Conservation (phyloP, 1,140 invertebrate genomes). For the Scaptomyza hsui region DNA sequence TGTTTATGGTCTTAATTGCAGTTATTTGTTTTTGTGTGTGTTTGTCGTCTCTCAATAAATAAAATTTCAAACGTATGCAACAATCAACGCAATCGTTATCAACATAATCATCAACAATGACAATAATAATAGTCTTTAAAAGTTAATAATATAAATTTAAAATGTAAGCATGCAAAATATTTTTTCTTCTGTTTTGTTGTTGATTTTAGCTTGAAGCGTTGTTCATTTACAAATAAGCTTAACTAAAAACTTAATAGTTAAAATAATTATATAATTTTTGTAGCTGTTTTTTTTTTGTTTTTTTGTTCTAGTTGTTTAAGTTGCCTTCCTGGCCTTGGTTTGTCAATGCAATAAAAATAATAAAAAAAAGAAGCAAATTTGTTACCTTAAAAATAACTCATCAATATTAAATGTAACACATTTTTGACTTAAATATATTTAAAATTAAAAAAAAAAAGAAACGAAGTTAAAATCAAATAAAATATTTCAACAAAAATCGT, state of each 20-base stretch:
- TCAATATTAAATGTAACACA: conserved; percentile 24
- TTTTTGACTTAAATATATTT: conserved; percentile 21
- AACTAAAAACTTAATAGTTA: conserved; percentile 22
- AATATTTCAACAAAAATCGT: conserved; percentile 65
- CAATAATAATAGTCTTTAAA: conserved; percentile 13
- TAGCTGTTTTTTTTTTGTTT: conserved; percentile 24
- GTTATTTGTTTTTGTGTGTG: conserved; percentile 23
- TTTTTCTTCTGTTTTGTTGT: conserved; percentile 4
- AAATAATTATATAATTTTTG: background rate
- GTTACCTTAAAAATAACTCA: conserved; percentile 15
- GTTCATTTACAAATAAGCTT: conserved; percentile 15
- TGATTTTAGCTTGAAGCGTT: conserved; percentile 17
- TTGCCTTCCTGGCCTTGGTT: conserved; percentile 43
- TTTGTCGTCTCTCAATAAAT: conserved; percentile 57
- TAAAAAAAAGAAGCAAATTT: conserved; percentile 11
- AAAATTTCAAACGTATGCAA: conserved; percentile 29
- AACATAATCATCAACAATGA: conserved; percentile 13
- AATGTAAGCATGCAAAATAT: conserved; percentile 42
- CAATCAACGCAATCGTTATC: conserved; percentile 25
- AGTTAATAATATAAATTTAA: conserved; percentile 26
- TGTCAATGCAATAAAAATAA: conserved; percentile 66
- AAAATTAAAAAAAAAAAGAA: conserved; percentile 21
- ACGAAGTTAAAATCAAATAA: conserved; percentile 43
- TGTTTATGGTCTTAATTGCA: conserved; percentile 27
- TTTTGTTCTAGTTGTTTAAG: conserved; percentile 30